These are phyloP conservation scores for Melinopterus prodromus DNA, from an alignment of 2,888 invertebrate genomes.

Conservation along the genomic window DNA sequence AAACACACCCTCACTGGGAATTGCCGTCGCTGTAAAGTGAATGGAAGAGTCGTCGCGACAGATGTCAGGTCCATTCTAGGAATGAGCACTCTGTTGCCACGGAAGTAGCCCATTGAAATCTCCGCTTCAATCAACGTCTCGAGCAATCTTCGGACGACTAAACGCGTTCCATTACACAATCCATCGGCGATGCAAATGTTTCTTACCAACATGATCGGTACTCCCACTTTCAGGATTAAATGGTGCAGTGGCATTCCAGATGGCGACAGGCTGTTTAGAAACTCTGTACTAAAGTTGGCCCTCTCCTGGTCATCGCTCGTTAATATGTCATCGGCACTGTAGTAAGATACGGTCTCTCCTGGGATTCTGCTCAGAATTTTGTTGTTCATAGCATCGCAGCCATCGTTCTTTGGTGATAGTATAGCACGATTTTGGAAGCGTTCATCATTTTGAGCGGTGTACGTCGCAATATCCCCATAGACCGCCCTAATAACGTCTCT, in stretches of 20 bases:
- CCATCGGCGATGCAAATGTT: slow-evolving; percentile 35
- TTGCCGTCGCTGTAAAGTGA: slow-evolving; percentile 32
- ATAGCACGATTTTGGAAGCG: background rate
- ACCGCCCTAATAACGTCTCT: background rate
- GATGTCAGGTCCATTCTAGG: slow-evolving; percentile 25
- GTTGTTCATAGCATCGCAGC: background rate
- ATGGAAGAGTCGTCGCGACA: slow-evolving; percentile 33
- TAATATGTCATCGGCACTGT: slow-evolving; percentile 26
- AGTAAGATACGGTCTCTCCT: background rate
- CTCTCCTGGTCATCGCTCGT: slow-evolving; percentile 31
- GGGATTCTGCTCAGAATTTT: background rate
- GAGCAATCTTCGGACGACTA: slow-evolving; percentile 6
- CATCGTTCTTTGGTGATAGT: background rate
- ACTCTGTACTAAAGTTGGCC: slow-evolving; percentile 30
- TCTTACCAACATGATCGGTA: slow-evolving; percentile 39
- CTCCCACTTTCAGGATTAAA: slow-evolving; percentile 29
- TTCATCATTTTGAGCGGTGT: background rate
- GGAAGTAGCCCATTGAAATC: background rate
- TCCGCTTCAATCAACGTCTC: background rate
- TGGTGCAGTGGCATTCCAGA: slow-evolving; percentile 18
- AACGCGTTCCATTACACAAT: slow-evolving; percentile 38
- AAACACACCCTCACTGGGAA: slow-evolving; percentile 43
- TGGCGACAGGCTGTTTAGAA: slow-evolving; percentile 30
- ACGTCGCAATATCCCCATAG: background rate
- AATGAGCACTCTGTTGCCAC: slow-evolving; percentile 26